Evolutionary conservation across 1,140 invertebrate species (phyloP).

Genomic region (Pseudomyrmex pallidus): DNA sequence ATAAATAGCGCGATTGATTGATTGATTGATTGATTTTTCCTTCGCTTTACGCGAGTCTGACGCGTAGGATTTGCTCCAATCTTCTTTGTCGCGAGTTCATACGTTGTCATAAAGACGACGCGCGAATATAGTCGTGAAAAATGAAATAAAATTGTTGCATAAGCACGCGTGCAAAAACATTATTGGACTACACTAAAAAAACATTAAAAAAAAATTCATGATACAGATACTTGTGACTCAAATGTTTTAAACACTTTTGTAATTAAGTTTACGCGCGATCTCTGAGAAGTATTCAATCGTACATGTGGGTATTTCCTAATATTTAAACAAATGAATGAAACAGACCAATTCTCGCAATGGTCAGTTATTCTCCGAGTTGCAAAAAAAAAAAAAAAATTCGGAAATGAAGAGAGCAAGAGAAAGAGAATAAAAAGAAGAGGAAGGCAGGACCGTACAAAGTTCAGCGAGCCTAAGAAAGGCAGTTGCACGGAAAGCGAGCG

Average conservation of each 20-base stretch:
- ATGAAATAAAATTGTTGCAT: not conserved
- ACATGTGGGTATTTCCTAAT: not conserved
- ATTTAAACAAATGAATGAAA: not conserved
- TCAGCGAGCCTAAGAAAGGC: constrained; percentile 61
- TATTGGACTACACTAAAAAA: too few species aligned
- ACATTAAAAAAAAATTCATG: not conserved
- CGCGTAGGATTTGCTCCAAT: constrained; percentile 11
- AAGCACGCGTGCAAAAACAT: not conserved
- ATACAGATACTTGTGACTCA: not conserved
- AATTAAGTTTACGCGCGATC: not conserved
- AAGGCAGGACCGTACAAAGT: constrained; percentile 44
- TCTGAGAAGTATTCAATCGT: not conserved
- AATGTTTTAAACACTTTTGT: too few species aligned
- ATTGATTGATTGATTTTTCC: constrained; percentile 8
- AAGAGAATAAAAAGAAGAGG: not conserved
- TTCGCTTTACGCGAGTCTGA: not conserved
- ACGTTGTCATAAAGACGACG: not conserved
- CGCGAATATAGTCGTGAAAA: not conserved
- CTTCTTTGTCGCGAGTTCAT: constrained; percentile 7
- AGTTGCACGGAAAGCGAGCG: constrained; percentile 39
- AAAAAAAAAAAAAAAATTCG: constrained; percentile 46
- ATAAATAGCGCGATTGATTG: not conserved
- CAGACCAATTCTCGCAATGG: not conserved
- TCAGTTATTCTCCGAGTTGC: constrained; percentile 6
- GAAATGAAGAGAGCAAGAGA: constrained; percentile 15